phyloP scores from a whole-genome alignment of 2,113 vertebrate genomes.

The Cyanoramphus novaezelandiae region DNA sequence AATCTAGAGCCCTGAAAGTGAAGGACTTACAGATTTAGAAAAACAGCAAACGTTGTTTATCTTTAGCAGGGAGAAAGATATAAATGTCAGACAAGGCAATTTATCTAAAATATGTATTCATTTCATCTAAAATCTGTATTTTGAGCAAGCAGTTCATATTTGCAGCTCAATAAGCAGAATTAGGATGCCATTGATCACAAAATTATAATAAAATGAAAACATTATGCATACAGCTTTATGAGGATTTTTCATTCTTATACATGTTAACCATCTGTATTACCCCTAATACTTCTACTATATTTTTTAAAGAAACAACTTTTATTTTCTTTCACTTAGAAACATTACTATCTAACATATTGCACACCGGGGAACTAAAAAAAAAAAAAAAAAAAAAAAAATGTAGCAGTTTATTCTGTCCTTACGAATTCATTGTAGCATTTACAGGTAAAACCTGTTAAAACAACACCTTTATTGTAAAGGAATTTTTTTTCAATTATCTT shows the following conservation, averaged over 20 bases:
- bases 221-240: not conserved
- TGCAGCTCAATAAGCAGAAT: not conserved
- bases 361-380: slow-evolving; percentile 21
- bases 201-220: slow-evolving; percentile 21
- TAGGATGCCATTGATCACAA: not conserved
- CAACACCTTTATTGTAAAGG: not conserved
- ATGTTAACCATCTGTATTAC: not conserved
- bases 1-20: not conserved
- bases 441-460: slow-evolving; percentile 37
- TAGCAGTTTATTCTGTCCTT: slow-evolving; percentile 48
- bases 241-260: not conserved
- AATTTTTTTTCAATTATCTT: slow-evolving; percentile 3
- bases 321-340: slow-evolving; percentile 55
- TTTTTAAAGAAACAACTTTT: slow-evolving; percentile 52
- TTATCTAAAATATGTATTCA: not conserved
- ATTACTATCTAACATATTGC: slow-evolving; percentile 26
- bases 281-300: not conserved
- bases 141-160: not conserved
- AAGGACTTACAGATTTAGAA: not conserved
- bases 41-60: not conserved
- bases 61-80: not conserved
- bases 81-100: not conserved
- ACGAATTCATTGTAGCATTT: slow-evolving; percentile 39
- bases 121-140: not conserved
- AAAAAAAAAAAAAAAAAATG: not conserved